phyloP scores from a whole-genome alignment of 2,888 invertebrate species.

The Drosophila neotestacea region DNA sequence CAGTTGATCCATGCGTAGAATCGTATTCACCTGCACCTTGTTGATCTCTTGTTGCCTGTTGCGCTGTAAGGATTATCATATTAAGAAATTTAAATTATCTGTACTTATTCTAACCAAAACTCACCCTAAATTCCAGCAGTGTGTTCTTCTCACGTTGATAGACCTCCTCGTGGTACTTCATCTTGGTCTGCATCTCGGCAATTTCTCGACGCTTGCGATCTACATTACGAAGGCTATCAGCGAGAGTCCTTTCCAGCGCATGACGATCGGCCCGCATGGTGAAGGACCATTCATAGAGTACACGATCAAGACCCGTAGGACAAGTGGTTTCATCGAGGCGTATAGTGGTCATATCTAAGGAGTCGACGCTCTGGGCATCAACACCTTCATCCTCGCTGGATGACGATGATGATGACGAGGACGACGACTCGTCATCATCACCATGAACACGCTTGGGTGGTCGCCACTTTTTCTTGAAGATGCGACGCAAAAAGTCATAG shows the following conservation, averaged over 20 bases:
- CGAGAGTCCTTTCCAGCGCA: constrained; percentile 87
- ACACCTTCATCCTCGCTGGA: constrained; percentile 86
- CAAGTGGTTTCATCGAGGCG: constrained; percentile 90
- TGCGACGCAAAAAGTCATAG: constrained; percentile 91
- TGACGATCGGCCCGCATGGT: constrained; percentile 87
- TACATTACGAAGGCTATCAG: constrained; percentile 87
- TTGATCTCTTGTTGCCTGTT: constrained; percentile 90
- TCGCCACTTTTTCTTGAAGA: constrained; percentile 93
- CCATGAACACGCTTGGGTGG: constrained; percentile 88
- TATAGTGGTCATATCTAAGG: constrained; percentile 88
- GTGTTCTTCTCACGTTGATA: constrained; percentile 87
- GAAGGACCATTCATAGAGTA: constrained; percentile 89
- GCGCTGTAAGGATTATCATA: constrained; percentile 84
- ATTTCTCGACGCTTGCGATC: constrained; percentile 88
- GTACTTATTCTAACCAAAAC: neutral
- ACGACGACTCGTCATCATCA: constrained; percentile 86
- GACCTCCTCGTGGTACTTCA: constrained; percentile 87
- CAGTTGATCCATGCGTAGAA: constrained; percentile 90
- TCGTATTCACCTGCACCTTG: constrained; percentile 89
- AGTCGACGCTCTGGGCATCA: constrained; percentile 88
- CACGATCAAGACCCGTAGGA: constrained; percentile 89
- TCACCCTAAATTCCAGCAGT: constrained; percentile 89
- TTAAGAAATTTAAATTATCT: neutral
- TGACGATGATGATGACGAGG: constrained; percentile 87
- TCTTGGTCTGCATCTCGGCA: constrained; percentile 87